Conservation (phyloP, 2,888 invertebrate species). For the Sphinx pinastri region DNA sequence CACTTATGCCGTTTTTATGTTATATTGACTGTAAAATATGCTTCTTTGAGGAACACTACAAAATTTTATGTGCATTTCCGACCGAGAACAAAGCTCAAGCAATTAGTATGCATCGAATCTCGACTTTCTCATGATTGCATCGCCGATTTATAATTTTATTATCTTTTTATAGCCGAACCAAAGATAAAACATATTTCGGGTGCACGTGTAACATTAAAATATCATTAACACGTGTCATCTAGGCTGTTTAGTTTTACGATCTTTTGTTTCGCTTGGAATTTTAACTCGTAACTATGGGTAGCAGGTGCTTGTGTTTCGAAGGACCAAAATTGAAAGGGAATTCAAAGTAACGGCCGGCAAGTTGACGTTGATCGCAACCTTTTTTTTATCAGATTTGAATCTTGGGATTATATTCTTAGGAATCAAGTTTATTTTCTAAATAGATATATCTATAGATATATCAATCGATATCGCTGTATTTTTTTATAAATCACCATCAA, state of each 20-base stretch:
- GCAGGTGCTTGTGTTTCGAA: constrained; percentile 1
- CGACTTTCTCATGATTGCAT: not conserved
- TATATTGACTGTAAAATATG: no score
- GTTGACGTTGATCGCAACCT: no score
- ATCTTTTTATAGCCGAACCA: constrained; percentile 5
- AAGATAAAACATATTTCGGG: constrained; percentile 18
- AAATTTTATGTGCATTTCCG: not conserved
- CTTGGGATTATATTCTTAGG: no score
- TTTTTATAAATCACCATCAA: no score
- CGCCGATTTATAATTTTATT: constrained; percentile 21
- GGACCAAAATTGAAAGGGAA: not conserved
- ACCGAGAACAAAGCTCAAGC: not conserved
- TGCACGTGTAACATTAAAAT: constrained; percentile 20
- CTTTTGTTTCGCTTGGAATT: constrained; percentile 16
- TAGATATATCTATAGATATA: no score
- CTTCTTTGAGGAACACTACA: no score
- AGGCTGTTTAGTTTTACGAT: constrained; percentile 20
- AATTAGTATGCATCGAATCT: constrained; percentile 3
- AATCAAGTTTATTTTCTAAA: no score
- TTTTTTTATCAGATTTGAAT: no score
- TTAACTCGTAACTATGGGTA: constrained; percentile 1
- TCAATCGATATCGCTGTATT: no score
- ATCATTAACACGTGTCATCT: constrained; percentile 24
- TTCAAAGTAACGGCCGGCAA: not conserved
- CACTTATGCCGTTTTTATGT: no score